These are phyloP conservation scores for Anoplophora glabripennis DNA, from an alignment of 1,140 invertebrate genomes.

Conservation along the genomic window DNA sequence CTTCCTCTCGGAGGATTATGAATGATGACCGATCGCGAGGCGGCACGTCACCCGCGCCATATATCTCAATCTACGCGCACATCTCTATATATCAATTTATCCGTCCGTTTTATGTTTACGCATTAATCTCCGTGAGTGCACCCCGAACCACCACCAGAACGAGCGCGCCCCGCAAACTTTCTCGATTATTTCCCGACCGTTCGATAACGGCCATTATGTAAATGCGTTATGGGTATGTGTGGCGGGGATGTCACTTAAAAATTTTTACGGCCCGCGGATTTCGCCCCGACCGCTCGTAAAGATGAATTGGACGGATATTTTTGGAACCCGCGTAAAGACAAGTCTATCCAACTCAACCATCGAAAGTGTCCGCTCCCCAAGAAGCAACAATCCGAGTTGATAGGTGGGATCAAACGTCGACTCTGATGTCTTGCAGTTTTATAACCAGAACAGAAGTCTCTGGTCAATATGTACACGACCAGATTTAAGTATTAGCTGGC, in stretches of 20 bases:
- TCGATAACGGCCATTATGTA: conserved; percentile 38
- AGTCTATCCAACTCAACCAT: too few relatives aligned
- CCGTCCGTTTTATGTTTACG: conserved; percentile 35
- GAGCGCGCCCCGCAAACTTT: conserved; percentile 40
- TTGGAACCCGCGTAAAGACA: too few relatives aligned
- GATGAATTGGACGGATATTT: too few relatives aligned
- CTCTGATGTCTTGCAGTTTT: too few relatives aligned
- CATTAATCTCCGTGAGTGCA: conserved; percentile 43
- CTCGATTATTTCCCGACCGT: conserved; percentile 30
- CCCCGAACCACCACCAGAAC: too few relatives aligned
- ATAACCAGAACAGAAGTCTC: too few relatives aligned
- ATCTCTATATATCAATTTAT: conserved; percentile 43
- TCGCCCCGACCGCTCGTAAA: too few relatives aligned
- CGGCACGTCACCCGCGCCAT: conserved; percentile 28
- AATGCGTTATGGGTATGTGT: conserved; percentile 35
- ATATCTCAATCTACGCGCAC: conserved; percentile 40
- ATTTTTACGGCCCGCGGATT: neutral
- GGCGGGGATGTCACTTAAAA: neutral
- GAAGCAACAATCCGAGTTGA: too few relatives aligned
- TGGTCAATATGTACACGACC: too few relatives aligned
- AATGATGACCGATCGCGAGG: conserved; percentile 33
- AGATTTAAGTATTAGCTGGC: too few relatives aligned
- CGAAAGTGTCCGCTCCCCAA: too few relatives aligned
- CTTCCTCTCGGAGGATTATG: conserved; percentile 24
- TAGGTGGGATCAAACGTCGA: too few relatives aligned